These are phyloP conservation scores for Drosophila yooni DNA, from an alignment of 2,888 invertebrate genomes.

Conservation along the genomic window DNA sequence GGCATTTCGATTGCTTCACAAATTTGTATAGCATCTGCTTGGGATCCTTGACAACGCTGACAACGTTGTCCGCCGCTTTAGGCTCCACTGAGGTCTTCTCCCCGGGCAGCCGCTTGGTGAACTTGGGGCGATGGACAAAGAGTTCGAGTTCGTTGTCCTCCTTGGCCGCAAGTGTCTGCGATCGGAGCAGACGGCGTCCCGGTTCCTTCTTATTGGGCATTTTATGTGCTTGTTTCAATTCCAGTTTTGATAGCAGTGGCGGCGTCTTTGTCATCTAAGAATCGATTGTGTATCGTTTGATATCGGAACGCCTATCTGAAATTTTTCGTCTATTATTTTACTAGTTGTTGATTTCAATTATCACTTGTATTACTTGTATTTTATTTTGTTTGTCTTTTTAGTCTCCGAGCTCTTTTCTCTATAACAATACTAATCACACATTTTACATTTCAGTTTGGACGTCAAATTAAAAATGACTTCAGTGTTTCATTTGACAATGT, in stretches of 20 bases:
- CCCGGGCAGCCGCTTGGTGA: slow-evolving; percentile 24
- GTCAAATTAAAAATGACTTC: neutral
- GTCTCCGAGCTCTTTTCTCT: neutral
- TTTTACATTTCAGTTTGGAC: neutral
- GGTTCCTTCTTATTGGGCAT: slow-evolving; percentile 38
- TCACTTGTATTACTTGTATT: neutral
- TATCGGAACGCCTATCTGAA: slow-evolving; percentile 29
- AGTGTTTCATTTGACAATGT: slow-evolving; percentile 1
- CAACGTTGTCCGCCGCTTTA: neutral
- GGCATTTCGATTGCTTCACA: slow-evolving; percentile 29
- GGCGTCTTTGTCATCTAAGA: slow-evolving; percentile 27
- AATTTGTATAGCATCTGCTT: slow-evolving; percentile 30
- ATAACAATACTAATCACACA: neutral
- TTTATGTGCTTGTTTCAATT: slow-evolving; percentile 19
- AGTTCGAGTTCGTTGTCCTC: slow-evolving; percentile 33
- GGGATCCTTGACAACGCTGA: neutral
- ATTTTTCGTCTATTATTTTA: slow-evolving; percentile 27
- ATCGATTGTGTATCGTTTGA: neutral
- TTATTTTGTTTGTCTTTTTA: neutral
- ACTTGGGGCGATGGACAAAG: slow-evolving; percentile 56
- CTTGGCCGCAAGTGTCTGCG: slow-evolving; percentile 8
- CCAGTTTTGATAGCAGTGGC: slow-evolving; percentile 32
- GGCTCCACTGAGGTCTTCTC: slow-evolving; percentile 8
- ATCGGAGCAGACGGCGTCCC: slow-evolving; percentile 34
- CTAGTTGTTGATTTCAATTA: slow-evolving; percentile 9